Evolutionary conservation across 1,140 invertebrate genomes (phyloP), one percentile per base, ranked within the genome.

Genomic region (Heliconius melpomene): DNA sequence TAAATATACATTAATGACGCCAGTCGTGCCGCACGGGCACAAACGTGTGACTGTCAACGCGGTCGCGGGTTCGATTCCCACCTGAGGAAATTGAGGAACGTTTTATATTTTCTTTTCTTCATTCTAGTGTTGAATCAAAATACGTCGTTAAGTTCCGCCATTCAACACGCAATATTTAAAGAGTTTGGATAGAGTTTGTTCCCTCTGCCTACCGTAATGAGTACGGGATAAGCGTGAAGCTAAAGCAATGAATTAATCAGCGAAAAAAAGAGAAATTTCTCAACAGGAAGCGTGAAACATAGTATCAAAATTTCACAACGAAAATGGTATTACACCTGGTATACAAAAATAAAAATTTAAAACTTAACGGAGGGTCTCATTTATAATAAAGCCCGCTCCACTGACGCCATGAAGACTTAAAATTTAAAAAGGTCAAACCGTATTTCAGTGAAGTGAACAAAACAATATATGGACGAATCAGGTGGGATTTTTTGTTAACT

Each of bases 401-500:
- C 52, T 66, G 54, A 75, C 74, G 36, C 32, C 52, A 7, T n/a
- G 74, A 60, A 36, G 54, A 57, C 50, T 75, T 75, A 36, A 75
- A 60, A 75, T 75, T 75, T 78, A 78, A 74, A 46, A 52, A 40
- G 77, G 26, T 78, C 72, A 78, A 78, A 71, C 77, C 77, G 52
- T 75, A 60, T 60, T 78, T 78, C 52, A 73, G 50, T 36, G 46
- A 77, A 26, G 20, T 32, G 46, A 77, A 77, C 71, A 57, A 78
- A 73, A 38, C 50, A 77, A 73, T 7, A 18, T 72, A 54, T 32
- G 32, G 46, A 73, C 26, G 20, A 74, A 54, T 79, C 54, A 2
- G 32, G 23, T 29, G 82, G 18, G 79, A 0, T 5, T 26, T 66
- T 66, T 66, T 16, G 11, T 9, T 60, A 60, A 60, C 8, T 11